Evolutionary conservation across 2,888 invertebrate genomes (phyloP).

Genomic region (Rugalucina vietnamica): DNA sequence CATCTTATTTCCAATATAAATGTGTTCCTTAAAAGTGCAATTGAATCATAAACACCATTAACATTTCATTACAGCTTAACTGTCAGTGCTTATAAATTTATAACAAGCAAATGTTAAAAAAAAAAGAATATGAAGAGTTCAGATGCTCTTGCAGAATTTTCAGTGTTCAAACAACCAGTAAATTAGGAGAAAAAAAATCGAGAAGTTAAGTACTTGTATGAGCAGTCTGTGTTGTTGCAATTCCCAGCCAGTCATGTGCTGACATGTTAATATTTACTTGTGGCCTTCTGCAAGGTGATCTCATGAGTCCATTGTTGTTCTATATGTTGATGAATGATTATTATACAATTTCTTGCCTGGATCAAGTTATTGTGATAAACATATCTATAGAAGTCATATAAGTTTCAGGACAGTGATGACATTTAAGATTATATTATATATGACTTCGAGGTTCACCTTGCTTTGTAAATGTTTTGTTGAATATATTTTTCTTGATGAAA

Average conservation of each 20-base stretch:
- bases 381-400: constrained; percentile 38
- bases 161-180: no score
- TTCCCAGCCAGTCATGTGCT: constrained; percentile 10
- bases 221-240: neutral
- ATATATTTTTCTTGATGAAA: constrained; percentile 11
- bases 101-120: no score
- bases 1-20: no score
- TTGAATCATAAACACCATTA: no score
- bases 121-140: no score
- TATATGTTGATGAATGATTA: constrained; percentile 14
- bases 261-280: constrained; percentile 33
- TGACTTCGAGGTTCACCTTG: neutral
- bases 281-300: constrained; percentile 50
- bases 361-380: constrained; percentile 56
- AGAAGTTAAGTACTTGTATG: neutral
- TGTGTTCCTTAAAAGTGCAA: no score
- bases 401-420: neutral
- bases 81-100: no score
- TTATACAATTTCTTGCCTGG: constrained; percentile 57
- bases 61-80: no score
- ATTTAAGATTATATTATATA: constrained; percentile 1
- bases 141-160: no score
- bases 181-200: no score
- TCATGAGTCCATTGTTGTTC: constrained; percentile 39
- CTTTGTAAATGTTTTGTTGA: constrained; percentile 6